phyloP scores from a whole-genome alignment of 2,113 vertebrate genomes.

The Marmota monax region DNA sequence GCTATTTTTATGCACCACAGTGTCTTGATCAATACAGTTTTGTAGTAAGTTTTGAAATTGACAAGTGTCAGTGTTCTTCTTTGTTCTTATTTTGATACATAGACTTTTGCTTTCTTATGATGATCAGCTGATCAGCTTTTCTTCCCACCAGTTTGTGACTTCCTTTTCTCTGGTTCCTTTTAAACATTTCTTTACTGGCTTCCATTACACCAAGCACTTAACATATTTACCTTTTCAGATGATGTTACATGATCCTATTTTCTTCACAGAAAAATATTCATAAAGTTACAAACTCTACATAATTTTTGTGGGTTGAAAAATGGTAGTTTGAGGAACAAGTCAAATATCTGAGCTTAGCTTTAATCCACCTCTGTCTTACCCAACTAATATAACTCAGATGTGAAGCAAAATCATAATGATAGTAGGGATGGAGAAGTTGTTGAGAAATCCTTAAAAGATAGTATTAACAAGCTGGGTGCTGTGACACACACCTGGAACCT shows the following conservation, averaged over 20 bases:
- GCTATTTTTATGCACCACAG: not conserved
- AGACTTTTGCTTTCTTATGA: not conserved
- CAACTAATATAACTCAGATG: not conserved
- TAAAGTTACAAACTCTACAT: not conserved
- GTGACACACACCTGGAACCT: too few species aligned
- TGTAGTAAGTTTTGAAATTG: conserved; percentile 16
- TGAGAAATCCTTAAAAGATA: not conserved
- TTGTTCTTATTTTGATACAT: not conserved
- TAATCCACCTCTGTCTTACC: not conserved
- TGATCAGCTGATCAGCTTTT: conserved; percentile 20
- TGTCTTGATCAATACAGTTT: not conserved
- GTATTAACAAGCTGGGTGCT: too few species aligned
- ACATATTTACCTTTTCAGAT: not conserved
- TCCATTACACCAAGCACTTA: not conserved
- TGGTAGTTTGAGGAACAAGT: not conserved
- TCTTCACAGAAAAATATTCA: not conserved
- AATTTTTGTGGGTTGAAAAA: not conserved
- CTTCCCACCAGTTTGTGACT: not conserved
- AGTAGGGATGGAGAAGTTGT: not conserved
- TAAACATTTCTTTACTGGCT: not conserved
- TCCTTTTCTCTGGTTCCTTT: not conserved
- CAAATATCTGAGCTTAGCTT: not conserved
- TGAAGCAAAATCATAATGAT: not conserved
- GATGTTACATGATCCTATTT: not conserved
- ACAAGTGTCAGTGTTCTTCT: not conserved